Base-by-base conservation (phyloP, 1,140 invertebrate species). In the Lordiphosa mommai region DNA sequence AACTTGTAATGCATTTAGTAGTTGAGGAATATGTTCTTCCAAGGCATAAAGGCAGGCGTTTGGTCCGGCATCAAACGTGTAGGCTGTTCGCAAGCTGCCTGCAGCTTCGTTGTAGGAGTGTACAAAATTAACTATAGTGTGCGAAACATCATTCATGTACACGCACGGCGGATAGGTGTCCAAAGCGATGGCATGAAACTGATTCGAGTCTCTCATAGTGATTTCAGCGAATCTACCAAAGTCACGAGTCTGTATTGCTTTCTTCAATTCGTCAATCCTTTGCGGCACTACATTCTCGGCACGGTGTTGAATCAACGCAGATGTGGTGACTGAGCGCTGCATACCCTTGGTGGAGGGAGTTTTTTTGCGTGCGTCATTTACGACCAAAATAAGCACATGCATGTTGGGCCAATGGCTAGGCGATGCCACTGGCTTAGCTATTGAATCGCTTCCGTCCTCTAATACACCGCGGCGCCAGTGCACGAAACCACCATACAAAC, bases 141-240 rank as follows among this genome's bases (percentile, higher is more conserved):
- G 93, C 2, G 97, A 99, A 1, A 93, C 91, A 86, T 97, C 94
- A 80, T 95, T 99, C 93, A 99, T 94, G 84, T 99, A 99, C 14
- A 93, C 90, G 89, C 94, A 94, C 0, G 99, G 98, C 3, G 99
- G 99, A 91, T 93, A 98, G 0, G 98, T 97, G 88, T 99, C 98
- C 37, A 97, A 88, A 76, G 96, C 97, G 23, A 97, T 92, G 1
- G 98, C 97, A 91, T 99, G 99, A 74, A 99, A 94, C 89, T 99
- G 96, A 92, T 99, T 99, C 46, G 97, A 99, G 82, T 99, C 99
- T 89, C 94, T 94, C 95, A 99, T 99, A 10, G 97, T 99, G 5
- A 99, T 91, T 89, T 96, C 93, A 20, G 96, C 97, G 92, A 99
- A 98, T 43, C 89, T 92, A 30, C 92, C 64, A 89, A 99, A 99